Conservation (phyloP, 2,113 vertebrate species). For the Aphelocoma coerulescens region DNA sequence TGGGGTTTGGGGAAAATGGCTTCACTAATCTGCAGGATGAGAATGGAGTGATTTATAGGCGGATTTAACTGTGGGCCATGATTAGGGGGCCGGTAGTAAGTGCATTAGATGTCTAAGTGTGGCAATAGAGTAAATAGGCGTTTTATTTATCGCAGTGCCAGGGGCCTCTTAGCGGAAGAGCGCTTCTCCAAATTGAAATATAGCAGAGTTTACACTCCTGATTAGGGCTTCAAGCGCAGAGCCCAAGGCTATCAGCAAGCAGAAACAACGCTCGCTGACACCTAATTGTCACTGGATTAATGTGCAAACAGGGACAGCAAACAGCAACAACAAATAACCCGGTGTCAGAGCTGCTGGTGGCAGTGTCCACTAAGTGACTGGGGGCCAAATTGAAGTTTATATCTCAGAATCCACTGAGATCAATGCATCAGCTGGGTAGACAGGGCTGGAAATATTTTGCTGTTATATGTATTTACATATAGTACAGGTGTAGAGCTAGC, state of each 20-base stretch:
- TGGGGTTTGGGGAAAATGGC: slow-evolving; percentile 93
- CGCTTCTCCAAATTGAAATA: slow-evolving; percentile 99
- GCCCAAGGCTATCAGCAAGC: slow-evolving; percentile 93
- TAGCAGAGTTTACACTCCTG: slow-evolving; percentile 99
- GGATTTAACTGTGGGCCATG: slow-evolving; percentile 91
- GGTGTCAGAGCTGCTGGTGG: slow-evolving; percentile 80
- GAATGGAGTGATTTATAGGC: slow-evolving; percentile 92
- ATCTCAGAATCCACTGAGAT: slow-evolving; percentile 68
- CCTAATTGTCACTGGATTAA: slow-evolving; percentile 98
- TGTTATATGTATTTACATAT: slow-evolving; percentile 14
- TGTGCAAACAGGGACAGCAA: slow-evolving; percentile 87
- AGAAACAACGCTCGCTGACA: slow-evolving; percentile 88
- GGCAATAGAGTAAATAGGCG: slow-evolving; percentile 98
- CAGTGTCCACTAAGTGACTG: slow-evolving; percentile 81
- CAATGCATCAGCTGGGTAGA: slow-evolving; percentile 56
- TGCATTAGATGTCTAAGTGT: slow-evolving; percentile 91
- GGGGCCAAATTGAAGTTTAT: slow-evolving; percentile 79
- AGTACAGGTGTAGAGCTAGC: not conserved
- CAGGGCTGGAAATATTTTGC: slow-evolving; percentile 18
- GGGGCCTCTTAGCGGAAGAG: slow-evolving; percentile 99
- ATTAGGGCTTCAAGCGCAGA: slow-evolving; percentile 93
- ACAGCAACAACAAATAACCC: slow-evolving; percentile 83
- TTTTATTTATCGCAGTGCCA: slow-evolving; percentile 99
- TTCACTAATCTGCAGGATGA: slow-evolving; percentile 92
- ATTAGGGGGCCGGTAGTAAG: slow-evolving; percentile 91